phyloP scores from a whole-genome alignment of 2,888 invertebrate species.

The Oligia latruncula region DNA sequence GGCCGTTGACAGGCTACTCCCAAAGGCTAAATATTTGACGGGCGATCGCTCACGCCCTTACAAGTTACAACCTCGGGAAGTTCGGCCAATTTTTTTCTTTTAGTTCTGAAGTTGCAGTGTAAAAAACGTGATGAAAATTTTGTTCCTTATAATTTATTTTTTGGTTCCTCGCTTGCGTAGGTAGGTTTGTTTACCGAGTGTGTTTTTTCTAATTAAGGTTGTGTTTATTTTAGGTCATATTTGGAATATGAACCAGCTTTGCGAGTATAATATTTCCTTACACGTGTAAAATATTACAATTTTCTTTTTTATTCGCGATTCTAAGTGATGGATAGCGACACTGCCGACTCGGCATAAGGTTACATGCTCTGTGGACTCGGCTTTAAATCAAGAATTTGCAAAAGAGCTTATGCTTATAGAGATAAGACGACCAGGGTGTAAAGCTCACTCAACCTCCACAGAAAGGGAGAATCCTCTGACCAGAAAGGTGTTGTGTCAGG shows the following conservation, averaged over 20 bases:
- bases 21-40: slow-evolving; percentile 67
- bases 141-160: slow-evolving; percentile 7
- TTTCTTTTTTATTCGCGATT: neutral
- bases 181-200: neutral
- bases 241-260: neutral
- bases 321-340: neutral
- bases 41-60: slow-evolving; percentile 64
- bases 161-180: neutral
- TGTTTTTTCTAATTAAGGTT: neutral
- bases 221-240: slow-evolving; percentile 7
- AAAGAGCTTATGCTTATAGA: too few relatives aligned
- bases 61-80: slow-evolving; percentile 41
- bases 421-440: too few relatives aligned
- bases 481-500: too few relatives aligned
- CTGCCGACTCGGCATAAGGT: neutral
- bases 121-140: slow-evolving; percentile 50
- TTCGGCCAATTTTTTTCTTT: slow-evolving; percentile 47
- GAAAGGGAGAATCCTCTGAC: too few relatives aligned
- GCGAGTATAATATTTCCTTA: neutral
- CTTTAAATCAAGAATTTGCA: neutral
- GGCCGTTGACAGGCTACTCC: slow-evolving; percentile 67
- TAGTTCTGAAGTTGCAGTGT: slow-evolving; percentile 49
- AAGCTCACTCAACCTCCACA: too few relatives aligned
- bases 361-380: neutral
- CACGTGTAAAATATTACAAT: neutral